Evolutionary conservation across 2,113 vertebrate species (phyloP).

Genomic region (Physeter macrocephalus): DNA sequence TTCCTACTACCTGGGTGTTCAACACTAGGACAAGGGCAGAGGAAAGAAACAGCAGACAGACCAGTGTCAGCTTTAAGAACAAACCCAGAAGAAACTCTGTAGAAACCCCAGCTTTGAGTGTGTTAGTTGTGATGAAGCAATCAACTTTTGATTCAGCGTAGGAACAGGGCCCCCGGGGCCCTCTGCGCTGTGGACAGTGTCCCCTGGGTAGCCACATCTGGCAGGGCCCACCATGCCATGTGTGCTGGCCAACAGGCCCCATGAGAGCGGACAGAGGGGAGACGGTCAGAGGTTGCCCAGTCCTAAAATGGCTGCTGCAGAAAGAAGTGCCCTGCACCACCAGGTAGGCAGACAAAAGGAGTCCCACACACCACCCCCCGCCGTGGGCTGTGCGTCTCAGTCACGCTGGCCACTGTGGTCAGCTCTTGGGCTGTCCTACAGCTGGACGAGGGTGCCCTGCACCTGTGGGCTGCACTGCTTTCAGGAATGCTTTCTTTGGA

Average conservation of each 20-base stretch:
- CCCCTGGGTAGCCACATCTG: not conserved
- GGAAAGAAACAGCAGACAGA: not conserved
- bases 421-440: constrained; percentile 12
- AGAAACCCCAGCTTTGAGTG: not conserved
- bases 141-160: not conserved
- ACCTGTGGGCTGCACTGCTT: not conserved
- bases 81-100: not conserved
- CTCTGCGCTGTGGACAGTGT: not conserved
- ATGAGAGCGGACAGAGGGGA: not conserved
- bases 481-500: constrained; percentile 52
- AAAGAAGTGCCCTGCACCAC: too few species aligned
- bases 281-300: constrained; percentile 41
- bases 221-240: not conserved
- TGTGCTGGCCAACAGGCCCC: not conserved
- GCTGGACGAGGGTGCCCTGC: constrained; percentile 61
- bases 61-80: not conserved
- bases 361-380: accelerated
- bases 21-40: not conserved
- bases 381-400: not conserved
- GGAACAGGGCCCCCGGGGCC: not conserved
- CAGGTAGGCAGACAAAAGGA: constrained; percentile 56
- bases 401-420: constrained; percentile 42
- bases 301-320: constrained; percentile 2
- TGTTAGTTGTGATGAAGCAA: not conserved
- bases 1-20: not conserved